Evolutionary conservation across 2,797 vertebrate species (phyloP).

Genomic region (Pangasius djambal): DNA sequence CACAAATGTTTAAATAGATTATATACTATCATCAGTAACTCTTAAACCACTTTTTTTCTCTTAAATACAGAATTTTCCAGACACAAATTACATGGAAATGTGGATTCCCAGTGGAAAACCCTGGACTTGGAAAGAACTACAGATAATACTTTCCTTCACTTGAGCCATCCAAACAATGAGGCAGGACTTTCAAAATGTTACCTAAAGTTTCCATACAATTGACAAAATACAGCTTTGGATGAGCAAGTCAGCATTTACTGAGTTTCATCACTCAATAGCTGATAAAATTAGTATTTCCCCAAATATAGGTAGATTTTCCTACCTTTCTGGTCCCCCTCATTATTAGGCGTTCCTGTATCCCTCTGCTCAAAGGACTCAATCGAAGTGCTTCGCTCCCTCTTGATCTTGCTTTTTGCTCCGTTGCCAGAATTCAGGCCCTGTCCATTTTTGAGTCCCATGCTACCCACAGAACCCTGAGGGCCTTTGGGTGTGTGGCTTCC

Average conservation of each 20-base stretch:
- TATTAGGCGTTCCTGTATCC: conserved; percentile 90
- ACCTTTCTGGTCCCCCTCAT: conserved; percentile 93
- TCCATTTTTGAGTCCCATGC: conserved; percentile 96
- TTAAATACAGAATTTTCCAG: not conserved
- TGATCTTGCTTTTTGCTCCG: conserved; percentile 96
- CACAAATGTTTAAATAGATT: not conserved
- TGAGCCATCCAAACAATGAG: not conserved
- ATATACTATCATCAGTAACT: not conserved
- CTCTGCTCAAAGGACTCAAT: conserved; percentile 97
- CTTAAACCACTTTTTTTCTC: not conserved
- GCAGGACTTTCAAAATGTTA: not conserved
- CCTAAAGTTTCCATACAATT: not conserved
- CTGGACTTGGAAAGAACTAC: not conserved
- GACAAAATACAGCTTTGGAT: not conserved
- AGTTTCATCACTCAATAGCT: not conserved
- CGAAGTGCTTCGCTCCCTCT: conserved; percentile 96
- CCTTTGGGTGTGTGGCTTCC: conserved; percentile 87
- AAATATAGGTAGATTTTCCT: conserved; percentile 27
- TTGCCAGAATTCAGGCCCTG: conserved; percentile 87
- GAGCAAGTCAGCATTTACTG: not conserved
- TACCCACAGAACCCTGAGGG: conserved; percentile 87
- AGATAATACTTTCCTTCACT: not conserved
- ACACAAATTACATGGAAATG: not conserved
- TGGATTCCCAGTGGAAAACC: not conserved
- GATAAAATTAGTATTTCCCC: not conserved